Percentiles rank a stretch among this genome's conserved stretches.
Evolutionary conservation across 2,797 vertebrate genomes (phyloP).

Genomic region (Rhyacichthys aspro): DNA sequence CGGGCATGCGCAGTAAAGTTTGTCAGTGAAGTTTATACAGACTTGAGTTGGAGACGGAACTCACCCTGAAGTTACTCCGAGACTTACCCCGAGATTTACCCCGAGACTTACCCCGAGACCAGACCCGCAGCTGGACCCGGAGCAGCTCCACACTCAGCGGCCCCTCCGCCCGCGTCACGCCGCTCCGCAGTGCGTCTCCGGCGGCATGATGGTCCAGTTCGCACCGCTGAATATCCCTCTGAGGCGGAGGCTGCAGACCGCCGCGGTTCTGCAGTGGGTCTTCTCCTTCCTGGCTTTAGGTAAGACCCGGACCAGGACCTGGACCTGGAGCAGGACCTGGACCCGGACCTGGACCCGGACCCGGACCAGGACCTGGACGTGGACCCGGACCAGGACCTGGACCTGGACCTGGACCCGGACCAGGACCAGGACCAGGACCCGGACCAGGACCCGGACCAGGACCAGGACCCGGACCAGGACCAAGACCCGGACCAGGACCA

Average conservation of each 20-base stretch:
- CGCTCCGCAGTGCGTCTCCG: constrained; percentile 4
- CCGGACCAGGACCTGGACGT: no score
- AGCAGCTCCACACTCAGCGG: background rate
- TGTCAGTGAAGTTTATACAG: constrained; percentile 27
- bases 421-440: background rate
- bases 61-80: background rate
- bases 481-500: background rate
- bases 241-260: constrained; percentile 70
- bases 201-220: constrained; percentile 75
- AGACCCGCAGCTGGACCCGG: background rate
- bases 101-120: no score
- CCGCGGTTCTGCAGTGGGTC: constrained; percentile 78
- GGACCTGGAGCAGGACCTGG: no score
- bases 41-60: background rate
- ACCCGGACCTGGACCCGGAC: background rate
- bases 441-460: no score
- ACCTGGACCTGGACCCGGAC: background rate
- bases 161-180: background rate
- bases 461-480: background rate
- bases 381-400: no score
- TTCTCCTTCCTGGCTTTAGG: constrained; percentile 80
- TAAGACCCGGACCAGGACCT: constrained; percentile 20
- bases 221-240: constrained; percentile 78
- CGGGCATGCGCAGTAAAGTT: constrained; percentile 39
- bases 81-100: no score